Evolutionary conservation across 1,140 invertebrate species (phyloP).

Genomic region (Drosophila tani): DNA sequence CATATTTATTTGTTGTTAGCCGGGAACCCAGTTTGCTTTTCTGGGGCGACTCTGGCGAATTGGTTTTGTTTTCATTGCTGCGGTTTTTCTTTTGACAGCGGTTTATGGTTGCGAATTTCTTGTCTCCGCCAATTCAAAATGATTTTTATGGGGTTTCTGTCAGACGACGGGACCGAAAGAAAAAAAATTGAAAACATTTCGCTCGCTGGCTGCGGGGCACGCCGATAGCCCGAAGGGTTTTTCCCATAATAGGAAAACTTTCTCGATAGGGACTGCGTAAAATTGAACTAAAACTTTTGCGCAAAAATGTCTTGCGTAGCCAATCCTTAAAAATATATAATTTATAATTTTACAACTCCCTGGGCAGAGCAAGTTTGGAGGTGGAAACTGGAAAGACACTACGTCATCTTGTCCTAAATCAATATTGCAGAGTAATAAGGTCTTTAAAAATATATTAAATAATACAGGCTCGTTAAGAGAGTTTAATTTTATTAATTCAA

Average conservation of each 20-base stretch:
- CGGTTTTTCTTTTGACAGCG: constrained; percentile 34
- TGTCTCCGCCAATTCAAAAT: constrained; percentile 45
- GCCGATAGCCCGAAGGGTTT: constrained; percentile 31
- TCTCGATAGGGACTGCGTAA: constrained; percentile 21
- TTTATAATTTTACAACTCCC: constrained; percentile 30
- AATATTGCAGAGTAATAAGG: background rate
- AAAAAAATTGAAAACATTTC: constrained; percentile 15
- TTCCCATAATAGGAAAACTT: constrained; percentile 45
- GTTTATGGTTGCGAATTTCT: constrained; percentile 45
- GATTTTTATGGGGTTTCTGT: constrained; percentile 46
- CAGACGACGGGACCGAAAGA: constrained; percentile 3
- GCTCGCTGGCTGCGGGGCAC: constrained; percentile 1
- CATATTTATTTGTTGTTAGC: constrained; percentile 71
- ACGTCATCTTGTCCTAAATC: constrained; percentile 1
- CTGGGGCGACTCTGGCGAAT: constrained; percentile 32
- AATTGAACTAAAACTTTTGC: constrained; percentile 46
- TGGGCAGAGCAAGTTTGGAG: background rate
- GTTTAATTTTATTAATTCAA: background rate
- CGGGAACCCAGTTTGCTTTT: constrained; percentile 37
- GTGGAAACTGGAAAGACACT: background rate
- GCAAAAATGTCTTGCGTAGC: constrained; percentile 21
- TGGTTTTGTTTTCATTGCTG: constrained; percentile 57
- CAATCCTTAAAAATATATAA: constrained; percentile 33
- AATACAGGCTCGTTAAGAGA: no score
- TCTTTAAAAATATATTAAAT: background rate